These are phyloP conservation scores for Tenthredo scrophulariae DNA, from an alignment of 2,888 invertebrate species.

Conservation along the genomic window DNA sequence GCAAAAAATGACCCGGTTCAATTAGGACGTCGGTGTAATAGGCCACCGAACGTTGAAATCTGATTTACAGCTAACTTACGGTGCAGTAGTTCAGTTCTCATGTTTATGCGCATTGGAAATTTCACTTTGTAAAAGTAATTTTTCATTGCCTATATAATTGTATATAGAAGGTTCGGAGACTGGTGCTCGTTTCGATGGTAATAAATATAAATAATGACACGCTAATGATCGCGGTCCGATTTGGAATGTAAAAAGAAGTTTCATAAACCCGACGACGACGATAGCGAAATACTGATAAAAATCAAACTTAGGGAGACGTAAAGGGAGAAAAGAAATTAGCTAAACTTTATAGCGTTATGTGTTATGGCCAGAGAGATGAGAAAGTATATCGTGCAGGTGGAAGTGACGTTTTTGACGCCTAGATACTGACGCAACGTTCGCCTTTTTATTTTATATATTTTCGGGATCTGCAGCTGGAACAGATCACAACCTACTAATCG, in stretches of 20 bases:
- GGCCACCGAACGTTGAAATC: slow-evolving; percentile 15
- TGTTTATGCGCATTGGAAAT: slow-evolving; percentile 46
- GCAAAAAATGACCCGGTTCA: slow-evolving; percentile 31
- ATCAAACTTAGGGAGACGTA: neutral
- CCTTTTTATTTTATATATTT: slow-evolving; percentile 42
- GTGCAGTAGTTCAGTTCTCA: neutral
- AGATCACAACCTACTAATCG: neutral
- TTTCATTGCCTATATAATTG: neutral
- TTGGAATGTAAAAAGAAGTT: slow-evolving; percentile 8
- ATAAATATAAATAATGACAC: slow-evolving; percentile 38
- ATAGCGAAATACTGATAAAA: neutral
- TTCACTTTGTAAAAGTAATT: slow-evolving; percentile 44
- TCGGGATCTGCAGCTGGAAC: neutral
- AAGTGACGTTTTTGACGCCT: neutral
- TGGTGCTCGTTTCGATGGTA: slow-evolving; percentile 26
- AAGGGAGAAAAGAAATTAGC: neutral
- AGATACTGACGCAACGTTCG: neutral
- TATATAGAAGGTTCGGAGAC: neutral
- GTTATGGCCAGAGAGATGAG: slow-evolving; percentile 13
- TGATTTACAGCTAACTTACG: slow-evolving; percentile 37
- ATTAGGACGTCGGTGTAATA: slow-evolving; percentile 36
- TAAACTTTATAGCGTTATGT: neutral
- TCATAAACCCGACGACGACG: slow-evolving; percentile 7
- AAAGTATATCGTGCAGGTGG: slow-evolving; percentile 11
- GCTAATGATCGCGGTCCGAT: slow-evolving; percentile 36